Base-by-base conservation (phyloP, 1,140 invertebrate species). In the Neocloeon triangulifer region DNA sequence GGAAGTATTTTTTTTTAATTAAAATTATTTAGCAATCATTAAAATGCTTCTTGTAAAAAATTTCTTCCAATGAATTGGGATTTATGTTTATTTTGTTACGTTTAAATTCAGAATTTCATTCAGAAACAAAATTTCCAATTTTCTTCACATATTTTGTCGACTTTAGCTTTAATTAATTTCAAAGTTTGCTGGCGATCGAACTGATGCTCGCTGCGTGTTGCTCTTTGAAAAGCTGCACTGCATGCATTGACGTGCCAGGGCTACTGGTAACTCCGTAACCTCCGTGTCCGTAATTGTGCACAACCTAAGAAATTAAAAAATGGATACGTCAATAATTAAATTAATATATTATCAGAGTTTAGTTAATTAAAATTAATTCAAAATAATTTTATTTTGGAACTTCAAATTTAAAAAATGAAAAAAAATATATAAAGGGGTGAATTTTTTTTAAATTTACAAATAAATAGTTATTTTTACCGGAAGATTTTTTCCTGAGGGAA, bases 221-320 rank as follows among this genome's bases (percentile, higher is more conserved):
- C 30, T 73, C 64, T 36, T 61, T 52, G 0, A 73, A 68, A 4
- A 82, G 49, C 16, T 64, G 41, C 1, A 78, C 65, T 1, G 80
- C 78, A 41, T 81, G 59, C 30, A 68, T 59, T 2, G 73, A 68
- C 2, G 82, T 86, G 19, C 86, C 86, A 10, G 84, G 86, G 7
- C 79, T 75, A 19, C 78, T 69, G 34, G 74, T 74, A 1, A 92
- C 69, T 5, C 88, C 85, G 51, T 88, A 82, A 3, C 82, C 81
- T 2, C 85, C 81, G 47, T 92, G 86, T 3, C 86, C 88, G 48
- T 92, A 92, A 51, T 88, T 85, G 49, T 94, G 85, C 1, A 92
- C 69, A 10, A 86, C 50, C 57, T 73, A 36, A 4, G 38, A 16
- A 21, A 32, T 13, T 6, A 32, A 21, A 32, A 23, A 7, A 21